These are phyloP conservation scores for Syngnathoides biaculeatus DNA, from an alignment of 2,113 vertebrate genomes.

Conservation along the genomic window DNA sequence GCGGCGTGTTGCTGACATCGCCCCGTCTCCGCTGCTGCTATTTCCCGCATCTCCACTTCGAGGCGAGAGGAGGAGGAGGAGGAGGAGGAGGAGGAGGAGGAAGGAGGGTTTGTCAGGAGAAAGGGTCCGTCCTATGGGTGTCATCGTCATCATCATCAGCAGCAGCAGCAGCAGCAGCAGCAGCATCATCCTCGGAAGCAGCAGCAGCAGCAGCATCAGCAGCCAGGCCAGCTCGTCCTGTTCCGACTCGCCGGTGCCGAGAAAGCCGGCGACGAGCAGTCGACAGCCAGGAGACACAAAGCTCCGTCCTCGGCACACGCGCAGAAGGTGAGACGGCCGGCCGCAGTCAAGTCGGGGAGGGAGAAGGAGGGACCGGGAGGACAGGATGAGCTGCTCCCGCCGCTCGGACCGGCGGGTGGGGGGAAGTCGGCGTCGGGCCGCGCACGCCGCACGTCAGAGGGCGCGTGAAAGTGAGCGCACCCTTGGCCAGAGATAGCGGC, in stretches of 20 bases:
- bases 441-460: background rate
- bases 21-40: slow-evolving; percentile 56
- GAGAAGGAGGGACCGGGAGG: background rate
- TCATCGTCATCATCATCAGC: slow-evolving; percentile 60
- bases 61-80: slow-evolving; percentile 48
- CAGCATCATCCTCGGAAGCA: slow-evolving; percentile 57
- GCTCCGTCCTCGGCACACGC: slow-evolving; percentile 19
- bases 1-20: background rate
- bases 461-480: slow-evolving; percentile 5
- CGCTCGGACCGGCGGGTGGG: slow-evolving; percentile 23
- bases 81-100: slow-evolving; percentile 53
- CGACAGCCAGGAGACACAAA: slow-evolving; percentile 10
- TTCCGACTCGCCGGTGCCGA: slow-evolving; percentile 7
- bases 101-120: slow-evolving; percentile 55
- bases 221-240: slow-evolving; percentile 33
- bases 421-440: slow-evolving; percentile 43
- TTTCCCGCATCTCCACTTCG: slow-evolving; percentile 62
- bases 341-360: background rate
- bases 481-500: background rate
- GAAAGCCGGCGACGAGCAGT: background rate
- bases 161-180: slow-evolving; percentile 44
- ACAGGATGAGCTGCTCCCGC: background rate
- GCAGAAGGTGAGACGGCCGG: slow-evolving; percentile 64
- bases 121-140: slow-evolving; percentile 50
- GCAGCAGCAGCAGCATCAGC: slow-evolving; percentile 55